phyloP scores from a whole-genome alignment of 1,140 invertebrate species.

The Bombus fervidus region DNA sequence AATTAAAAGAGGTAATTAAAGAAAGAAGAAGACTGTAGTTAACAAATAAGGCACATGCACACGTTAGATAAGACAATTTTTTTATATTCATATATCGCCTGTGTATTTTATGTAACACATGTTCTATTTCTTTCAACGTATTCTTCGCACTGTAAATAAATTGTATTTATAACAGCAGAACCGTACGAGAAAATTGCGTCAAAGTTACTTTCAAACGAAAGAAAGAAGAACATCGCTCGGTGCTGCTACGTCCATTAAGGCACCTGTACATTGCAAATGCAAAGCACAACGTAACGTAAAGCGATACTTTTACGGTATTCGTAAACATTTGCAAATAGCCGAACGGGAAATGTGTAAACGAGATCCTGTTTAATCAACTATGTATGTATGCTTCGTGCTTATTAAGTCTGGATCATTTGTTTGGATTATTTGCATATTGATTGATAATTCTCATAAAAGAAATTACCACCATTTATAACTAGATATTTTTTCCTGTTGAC shows the following conservation, averaged over 20 bases:
- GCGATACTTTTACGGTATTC: slow-evolving; percentile 35
- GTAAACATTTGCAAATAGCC: slow-evolving; percentile 37
- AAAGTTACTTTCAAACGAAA: background rate
- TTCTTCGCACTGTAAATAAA: background rate
- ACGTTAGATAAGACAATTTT: too few species aligned
- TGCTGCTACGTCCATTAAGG: background rate
- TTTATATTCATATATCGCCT: background rate
- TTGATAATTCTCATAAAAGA: background rate
- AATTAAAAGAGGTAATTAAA: too few species aligned
- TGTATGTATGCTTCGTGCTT: background rate
- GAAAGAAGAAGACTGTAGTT: too few species aligned
- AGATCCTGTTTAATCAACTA: background rate
- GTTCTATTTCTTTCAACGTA: background rate
- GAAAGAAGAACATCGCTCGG: background rate
- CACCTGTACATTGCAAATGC: background rate
- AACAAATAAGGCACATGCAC: too few species aligned
- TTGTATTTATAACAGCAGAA: background rate
- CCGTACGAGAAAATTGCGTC: background rate
- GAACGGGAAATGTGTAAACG: slow-evolving; percentile 24
- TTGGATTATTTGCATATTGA: background rate
- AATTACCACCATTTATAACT: background rate
- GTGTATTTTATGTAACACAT: background rate
- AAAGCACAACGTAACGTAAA: slow-evolving; percentile 4
- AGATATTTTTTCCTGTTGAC: background rate
- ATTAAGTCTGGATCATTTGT: background rate